Conservation (phyloP, 2,113 vertebrate species). For the Ranitomeya imitator region DNA sequence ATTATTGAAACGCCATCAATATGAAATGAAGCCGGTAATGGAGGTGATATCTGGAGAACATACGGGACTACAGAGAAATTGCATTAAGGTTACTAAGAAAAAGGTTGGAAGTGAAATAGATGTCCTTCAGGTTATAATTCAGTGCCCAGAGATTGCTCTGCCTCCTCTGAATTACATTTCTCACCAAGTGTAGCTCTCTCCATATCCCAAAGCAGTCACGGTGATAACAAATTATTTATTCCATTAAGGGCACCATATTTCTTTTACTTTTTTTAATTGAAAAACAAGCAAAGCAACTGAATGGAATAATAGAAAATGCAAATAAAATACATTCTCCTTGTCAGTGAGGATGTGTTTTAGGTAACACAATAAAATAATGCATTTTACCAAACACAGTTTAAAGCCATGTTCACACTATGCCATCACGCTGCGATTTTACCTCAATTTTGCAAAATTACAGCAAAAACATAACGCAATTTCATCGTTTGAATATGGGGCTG, state of each 20-base stretch:
- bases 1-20: background rate
- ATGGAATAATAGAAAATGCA: too few relatives aligned
- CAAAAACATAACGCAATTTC: too few relatives aligned
- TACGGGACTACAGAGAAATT: background rate
- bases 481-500: too few relatives aligned
- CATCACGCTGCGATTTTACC: too few relatives aligned
- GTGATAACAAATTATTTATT: background rate
- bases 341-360: too few relatives aligned
- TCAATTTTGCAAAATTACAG: too few relatives aligned
- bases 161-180: background rate
- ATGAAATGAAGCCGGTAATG: conserved; percentile 4
- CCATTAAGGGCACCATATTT: background rate
- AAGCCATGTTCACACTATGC: too few relatives aligned
- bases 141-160: background rate
- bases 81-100: background rate
- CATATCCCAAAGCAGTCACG: background rate
- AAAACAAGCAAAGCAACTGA: too few relatives aligned
- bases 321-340: too few relatives aligned
- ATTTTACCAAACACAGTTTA: too few relatives aligned
- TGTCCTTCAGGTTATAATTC: background rate
- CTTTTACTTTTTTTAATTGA: background rate
- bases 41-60: background rate
- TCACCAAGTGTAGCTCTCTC: background rate
- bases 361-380: too few relatives aligned
- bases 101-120: background rate